Evolutionary conservation across 2,113 vertebrate species (phyloP).

Genomic region (Ovibos moschatus): DNA sequence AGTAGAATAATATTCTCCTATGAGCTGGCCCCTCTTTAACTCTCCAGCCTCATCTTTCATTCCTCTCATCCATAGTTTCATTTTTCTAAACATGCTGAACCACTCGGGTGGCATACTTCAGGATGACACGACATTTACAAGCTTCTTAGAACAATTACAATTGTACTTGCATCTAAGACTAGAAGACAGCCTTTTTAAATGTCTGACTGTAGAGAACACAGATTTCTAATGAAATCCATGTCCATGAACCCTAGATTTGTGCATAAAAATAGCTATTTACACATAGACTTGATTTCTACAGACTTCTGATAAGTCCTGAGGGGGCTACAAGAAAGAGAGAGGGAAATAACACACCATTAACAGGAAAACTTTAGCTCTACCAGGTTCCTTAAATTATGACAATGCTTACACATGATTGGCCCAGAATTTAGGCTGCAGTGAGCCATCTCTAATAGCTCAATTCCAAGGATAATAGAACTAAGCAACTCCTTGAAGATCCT

Average conservation of each 20-base stretch:
- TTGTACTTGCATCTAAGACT: background rate
- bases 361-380: slow-evolving; percentile 3
- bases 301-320: background rate
- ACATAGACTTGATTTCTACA: background rate
- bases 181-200: background rate
- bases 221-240: background rate
- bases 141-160: background rate
- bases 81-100: background rate
- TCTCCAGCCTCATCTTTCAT: background rate
- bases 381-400: slow-evolving; percentile 53
- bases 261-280: background rate
- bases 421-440: slow-evolving; percentile 57
- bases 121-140: background rate
- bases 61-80: background rate
- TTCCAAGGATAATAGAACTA: slow-evolving; percentile 64
- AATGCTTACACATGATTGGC: slow-evolving; percentile 51
- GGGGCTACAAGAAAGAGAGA: background rate
- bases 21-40: background rate
- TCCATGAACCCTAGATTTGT: background rate
- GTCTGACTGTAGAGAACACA: background rate
- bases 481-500: slow-evolving; percentile 38
- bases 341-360: background rate
- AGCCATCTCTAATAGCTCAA: slow-evolving; percentile 70
- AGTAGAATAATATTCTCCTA: background rate
- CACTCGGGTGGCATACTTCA: background rate